These are phyloP conservation scores for Malurus splendens DNA, from an alignment of 2,797 vertebrate genomes.

Conservation along the genomic window DNA sequence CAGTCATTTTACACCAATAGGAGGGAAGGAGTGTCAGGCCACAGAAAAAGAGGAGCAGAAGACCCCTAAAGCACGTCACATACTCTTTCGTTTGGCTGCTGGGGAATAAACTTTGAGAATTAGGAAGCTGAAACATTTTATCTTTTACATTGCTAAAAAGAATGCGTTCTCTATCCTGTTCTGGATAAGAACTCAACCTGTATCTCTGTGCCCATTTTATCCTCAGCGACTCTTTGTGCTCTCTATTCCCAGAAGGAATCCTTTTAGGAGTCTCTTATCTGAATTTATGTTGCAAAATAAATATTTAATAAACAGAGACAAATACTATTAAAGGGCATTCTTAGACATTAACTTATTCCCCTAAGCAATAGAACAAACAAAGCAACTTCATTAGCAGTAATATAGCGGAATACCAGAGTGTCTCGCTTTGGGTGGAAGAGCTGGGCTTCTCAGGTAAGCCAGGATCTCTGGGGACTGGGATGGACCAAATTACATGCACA, in stretches of 20 bases:
- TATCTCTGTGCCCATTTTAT: background rate
- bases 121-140: background rate
- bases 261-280: background rate
- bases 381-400: constrained; percentile 29
- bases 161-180: background rate
- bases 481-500: background rate
- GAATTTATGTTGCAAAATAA: constrained; percentile 25
- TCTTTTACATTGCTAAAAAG: background rate
- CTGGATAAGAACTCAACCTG: background rate
- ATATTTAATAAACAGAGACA: constrained; percentile 48
- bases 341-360: constrained; percentile 10
- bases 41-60: background rate
- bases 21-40: background rate
- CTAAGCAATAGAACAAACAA: constrained; percentile 23
- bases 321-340: constrained; percentile 18
- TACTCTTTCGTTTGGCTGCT: background rate
- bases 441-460: background rate
- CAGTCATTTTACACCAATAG: background rate
- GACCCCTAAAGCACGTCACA: background rate
- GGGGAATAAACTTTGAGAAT: background rate
- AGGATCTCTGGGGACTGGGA: background rate
- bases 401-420: fast-evolving
- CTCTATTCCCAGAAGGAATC: background rate
- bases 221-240: fast-evolving
- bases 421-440: background rate